Base-by-base conservation (phyloP, 2,797 vertebrate genomes). In the Chromis chromis region DNA sequence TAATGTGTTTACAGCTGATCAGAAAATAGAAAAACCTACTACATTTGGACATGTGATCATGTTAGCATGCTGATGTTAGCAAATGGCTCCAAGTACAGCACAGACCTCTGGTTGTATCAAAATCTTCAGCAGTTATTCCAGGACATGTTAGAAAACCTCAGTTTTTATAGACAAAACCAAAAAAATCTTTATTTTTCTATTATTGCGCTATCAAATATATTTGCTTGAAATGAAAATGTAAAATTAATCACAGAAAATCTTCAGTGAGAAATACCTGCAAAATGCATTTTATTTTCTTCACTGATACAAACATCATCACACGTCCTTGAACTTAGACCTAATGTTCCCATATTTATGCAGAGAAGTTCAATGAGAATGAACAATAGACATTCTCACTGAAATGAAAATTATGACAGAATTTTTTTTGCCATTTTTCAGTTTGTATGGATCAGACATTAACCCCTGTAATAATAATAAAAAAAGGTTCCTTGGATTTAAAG, bases 401-500 rank as follows among this genome's bases (percentile, higher is more conserved):
- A 54, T 24, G 1, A 50, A 65, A 62, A 60, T 28, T 42, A 14
- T 57, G 11, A 6, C 3, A 59, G 50, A 13, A 58, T 4, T 36
- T 58, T 9, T 48, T 58, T 14, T 27, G 49, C 11, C n/a, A 59
- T 66, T 68, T 70, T 24, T 27, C 42, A 40, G 56, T 59, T 71
- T 12, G 17, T 44, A 19, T 50, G 6, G 40, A 36, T 58, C 48
- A 61, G 36, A 61, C 21, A 42, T 72, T 73, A 72, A 56, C 42
- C 50, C 48, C 24, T 3, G 8, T 27, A n/a, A 27, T 65, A 19
- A 49, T 9, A 49, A 49, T n/a, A n/a, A 66, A 80, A 63, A 52
- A 60, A 36, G 27, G 7, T 67, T 78, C 28, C 21, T 39, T 24
- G n/a, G 16, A 65, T 65, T 69, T 52, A 25, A 76, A 31, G 36